A percentile compares a stretch with the other conserved stretches of the same genome.
Evolutionary conservation across 2,113 vertebrate species (phyloP).

Genomic region (Apaloderma vittatum): DNA sequence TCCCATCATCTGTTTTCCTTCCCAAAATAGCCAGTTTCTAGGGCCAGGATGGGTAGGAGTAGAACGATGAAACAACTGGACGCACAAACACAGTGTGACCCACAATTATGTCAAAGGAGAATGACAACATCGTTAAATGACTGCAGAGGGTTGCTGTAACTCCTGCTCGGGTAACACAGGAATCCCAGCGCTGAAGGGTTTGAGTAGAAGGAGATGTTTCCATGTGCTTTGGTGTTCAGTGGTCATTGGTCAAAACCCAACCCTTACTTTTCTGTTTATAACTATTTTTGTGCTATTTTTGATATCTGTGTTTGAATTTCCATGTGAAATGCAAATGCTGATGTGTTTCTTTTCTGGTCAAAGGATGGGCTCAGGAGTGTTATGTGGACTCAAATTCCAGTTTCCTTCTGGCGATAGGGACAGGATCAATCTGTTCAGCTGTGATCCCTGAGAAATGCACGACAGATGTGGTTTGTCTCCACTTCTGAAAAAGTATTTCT

Average conservation of each 20-base stretch:
- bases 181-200: background rate
- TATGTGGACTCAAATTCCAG: background rate
- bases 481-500: background rate
- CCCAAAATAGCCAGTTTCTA: conserved; percentile 24
- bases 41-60: background rate
- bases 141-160: background rate
- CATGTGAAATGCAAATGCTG: background rate
- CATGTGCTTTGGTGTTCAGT: background rate
- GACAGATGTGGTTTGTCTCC: background rate
- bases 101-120: background rate
- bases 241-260: background rate
- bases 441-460: background rate
- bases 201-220: background rate
- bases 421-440: background rate
- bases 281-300: background rate
- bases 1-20: conserved; percentile 41
- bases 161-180: background rate
- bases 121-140: background rate
- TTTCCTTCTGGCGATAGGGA: background rate
- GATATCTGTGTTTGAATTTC: background rate
- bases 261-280: background rate
- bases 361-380: background rate
- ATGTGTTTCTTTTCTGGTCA: background rate
- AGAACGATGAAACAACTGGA: background rate
- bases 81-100: background rate